A percentile compares a stretch with the other conserved stretches of the same genome.
Evolutionary conservation across 2,797 vertebrate genomes (phyloP).

Genomic region (Paedocypris micromegethes): DNA sequence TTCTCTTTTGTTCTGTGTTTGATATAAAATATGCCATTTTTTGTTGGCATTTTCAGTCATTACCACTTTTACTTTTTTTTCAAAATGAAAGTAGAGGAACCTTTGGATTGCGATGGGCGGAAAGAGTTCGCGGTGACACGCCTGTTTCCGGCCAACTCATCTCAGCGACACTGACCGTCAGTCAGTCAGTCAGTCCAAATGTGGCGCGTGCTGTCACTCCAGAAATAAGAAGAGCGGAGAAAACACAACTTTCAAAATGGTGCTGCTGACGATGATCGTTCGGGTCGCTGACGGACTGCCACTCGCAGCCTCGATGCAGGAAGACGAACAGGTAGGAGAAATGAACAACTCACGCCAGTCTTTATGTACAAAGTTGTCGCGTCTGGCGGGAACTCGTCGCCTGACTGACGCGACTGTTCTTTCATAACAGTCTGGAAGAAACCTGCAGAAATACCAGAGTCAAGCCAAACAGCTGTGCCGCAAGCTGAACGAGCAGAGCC

Average conservation of each 20-base stretch:
- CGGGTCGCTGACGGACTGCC: conserved; percentile 83
- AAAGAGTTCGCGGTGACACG: conserved; percentile 28
- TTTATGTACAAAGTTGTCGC: neutral
- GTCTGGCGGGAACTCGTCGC: too few species aligned
- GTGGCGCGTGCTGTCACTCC: conserved; percentile 33
- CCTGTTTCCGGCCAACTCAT: conserved; percentile 56
- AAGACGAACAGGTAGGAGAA: conserved; percentile 81
- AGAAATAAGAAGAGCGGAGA: neutral
- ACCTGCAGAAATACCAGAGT: conserved; percentile 88
- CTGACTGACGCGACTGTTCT: neutral
- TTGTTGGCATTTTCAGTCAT: neutral
- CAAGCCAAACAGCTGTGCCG: conserved; percentile 90
- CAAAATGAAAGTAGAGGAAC: conserved; percentile 4
- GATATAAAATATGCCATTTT: neutral
- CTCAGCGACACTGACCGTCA: conserved; percentile 12
- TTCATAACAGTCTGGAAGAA: conserved; percentile 75
- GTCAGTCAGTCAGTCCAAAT: conserved; percentile 31
- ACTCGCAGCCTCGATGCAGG: conserved; percentile 85
- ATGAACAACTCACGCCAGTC: neutral
- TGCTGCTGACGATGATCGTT: conserved; percentile 81
- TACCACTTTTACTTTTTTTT: neutral
- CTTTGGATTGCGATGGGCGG: conserved; percentile 12
- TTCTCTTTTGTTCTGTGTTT: too few species aligned
- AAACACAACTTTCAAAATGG: conserved; percentile 61
- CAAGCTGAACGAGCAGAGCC: conserved; percentile 84